Conservation (phyloP, 2,113 vertebrate species). For the Suricata suricatta region DNA sequence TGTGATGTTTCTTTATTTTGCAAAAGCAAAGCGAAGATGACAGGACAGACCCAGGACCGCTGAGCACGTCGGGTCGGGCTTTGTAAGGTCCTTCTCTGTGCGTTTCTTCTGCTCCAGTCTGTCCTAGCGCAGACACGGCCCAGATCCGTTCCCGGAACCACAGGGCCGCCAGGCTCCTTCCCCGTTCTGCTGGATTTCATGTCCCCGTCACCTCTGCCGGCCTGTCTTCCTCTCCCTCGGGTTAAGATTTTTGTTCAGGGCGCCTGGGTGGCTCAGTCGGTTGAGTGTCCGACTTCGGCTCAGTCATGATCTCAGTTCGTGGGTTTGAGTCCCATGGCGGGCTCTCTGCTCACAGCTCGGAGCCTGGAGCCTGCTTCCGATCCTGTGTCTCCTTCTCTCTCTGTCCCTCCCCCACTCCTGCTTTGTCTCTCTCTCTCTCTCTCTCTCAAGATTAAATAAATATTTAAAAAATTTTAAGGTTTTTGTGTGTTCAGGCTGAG, state of each 20-base stretch:
- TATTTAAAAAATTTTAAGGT: too few relatives aligned
- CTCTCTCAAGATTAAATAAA: too few relatives aligned
- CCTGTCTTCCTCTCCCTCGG: neutral
- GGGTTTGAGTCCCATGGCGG: too few relatives aligned
- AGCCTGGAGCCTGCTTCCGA: too few relatives aligned
- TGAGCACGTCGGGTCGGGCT: rapidly evolving
- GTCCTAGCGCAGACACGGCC: neutral
- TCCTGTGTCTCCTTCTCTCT: too few relatives aligned
- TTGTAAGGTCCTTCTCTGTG: rapidly evolving
- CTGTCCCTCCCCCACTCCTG: too few relatives aligned
- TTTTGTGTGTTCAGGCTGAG: neutral
- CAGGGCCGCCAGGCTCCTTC: rapidly evolving
- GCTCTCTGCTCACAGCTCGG: too few relatives aligned
- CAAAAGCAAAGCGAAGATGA: rapidly evolving
- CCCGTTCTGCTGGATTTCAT: rapidly evolving
- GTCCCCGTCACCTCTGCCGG: rapidly evolving
- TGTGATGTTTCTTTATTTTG: rapidly evolving
- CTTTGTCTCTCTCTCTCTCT: too few relatives aligned
- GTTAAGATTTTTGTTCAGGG: too few relatives aligned
- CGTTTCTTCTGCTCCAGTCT: neutral
- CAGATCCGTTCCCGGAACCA: rapidly evolving
- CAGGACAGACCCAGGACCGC: rapidly evolving
- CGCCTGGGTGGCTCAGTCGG: too few relatives aligned
- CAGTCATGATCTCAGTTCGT: too few relatives aligned
- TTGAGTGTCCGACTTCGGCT: too few relatives aligned